Base-by-base conservation (phyloP, 2,797 vertebrate genomes). In the Falco berigora region DNA sequence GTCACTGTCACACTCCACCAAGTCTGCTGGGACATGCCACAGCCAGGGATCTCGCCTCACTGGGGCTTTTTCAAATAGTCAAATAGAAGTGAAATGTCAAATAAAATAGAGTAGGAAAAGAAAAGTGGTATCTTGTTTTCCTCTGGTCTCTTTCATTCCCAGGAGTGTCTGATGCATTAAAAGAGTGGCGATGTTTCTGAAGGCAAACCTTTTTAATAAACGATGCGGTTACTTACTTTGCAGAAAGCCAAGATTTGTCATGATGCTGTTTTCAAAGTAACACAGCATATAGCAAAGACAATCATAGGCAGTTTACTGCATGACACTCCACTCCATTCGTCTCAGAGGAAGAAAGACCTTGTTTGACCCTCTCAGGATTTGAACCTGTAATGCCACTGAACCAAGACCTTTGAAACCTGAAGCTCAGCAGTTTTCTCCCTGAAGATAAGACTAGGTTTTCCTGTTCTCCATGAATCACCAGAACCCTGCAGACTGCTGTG, bases 381-480 rank as follows among this genome's bases (percentile, higher is more conserved):
- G 72, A 94, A 94, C 68, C 84, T 86, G 80, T 85, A 93, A 92
- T 93, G 91, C 56, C 42, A 94, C 83, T 58, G 80, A 97, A 92
- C 68, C 52, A 74, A 88, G 80, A 72, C 42, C 84, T 89, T 94
- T 92, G 92, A 96, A 94, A 93, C 64, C 68, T 72, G 96, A 97
- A 96, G 89, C 92, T 72, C 77, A 86, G 96, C 85, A 90, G 89
- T 71, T 64, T 96, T 94, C 63, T 88, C 83, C 95, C 93, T 94
- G 86, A 95, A 97, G 96, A 97, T 97, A 97, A 96, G 90, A 67
- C 81, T 36, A 95, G 86, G 91, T 94, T 86, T 95, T 94, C 73
- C 86, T 73, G 71, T 46, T 95, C 59, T 66, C 55, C 36, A 58
- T 75, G 92, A 95, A 94, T 88, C 88, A 92, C 38, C 40, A 90